Evolutionary conservation across 2,113 vertebrate species (phyloP).

Genomic region (Erinaceus europaeus): DNA sequence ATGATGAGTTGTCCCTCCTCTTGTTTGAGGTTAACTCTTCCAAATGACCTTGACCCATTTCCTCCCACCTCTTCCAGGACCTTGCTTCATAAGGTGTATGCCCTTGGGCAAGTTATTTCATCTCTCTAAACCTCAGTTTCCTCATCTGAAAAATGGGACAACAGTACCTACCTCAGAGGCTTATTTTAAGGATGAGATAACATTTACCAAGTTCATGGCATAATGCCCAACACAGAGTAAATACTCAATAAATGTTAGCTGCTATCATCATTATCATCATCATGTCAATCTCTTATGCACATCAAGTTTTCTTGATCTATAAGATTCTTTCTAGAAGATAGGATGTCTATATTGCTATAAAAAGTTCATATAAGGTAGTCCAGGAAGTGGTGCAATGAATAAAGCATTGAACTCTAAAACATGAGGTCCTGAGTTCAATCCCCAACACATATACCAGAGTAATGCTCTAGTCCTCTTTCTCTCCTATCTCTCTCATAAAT

Average conservation of each 20-base stretch:
- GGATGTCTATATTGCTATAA: background rate
- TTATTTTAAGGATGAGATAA: constrained; percentile 48
- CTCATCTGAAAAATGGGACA: constrained; percentile 54
- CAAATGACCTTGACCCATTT: constrained; percentile 57
- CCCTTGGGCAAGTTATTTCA: constrained; percentile 55
- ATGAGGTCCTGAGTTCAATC: no score
- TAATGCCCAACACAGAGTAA: constrained; percentile 20
- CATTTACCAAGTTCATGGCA: constrained; percentile 44
- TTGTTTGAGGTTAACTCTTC: constrained; percentile 54
- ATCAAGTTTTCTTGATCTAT: background rate
- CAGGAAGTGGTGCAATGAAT: no score
- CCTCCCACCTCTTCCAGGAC: constrained; percentile 57
- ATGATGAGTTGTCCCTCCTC: constrained; percentile 48
- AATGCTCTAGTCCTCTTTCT: no score
- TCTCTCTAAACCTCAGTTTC: constrained; percentile 62
- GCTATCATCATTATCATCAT: background rate
- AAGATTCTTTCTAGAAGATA: background rate
- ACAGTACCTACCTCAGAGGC: constrained; percentile 41
- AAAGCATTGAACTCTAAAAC: no score
- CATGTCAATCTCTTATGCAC: background rate
- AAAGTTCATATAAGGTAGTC: background rate
- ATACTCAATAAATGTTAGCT: constrained; percentile 28
- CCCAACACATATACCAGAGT: no score
- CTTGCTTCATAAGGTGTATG: constrained; percentile 41
- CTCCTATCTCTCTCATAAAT: no score